Evolutionary conservation across 2,888 invertebrate genomes (phyloP).

Genomic region (Boloria selene): DNA sequence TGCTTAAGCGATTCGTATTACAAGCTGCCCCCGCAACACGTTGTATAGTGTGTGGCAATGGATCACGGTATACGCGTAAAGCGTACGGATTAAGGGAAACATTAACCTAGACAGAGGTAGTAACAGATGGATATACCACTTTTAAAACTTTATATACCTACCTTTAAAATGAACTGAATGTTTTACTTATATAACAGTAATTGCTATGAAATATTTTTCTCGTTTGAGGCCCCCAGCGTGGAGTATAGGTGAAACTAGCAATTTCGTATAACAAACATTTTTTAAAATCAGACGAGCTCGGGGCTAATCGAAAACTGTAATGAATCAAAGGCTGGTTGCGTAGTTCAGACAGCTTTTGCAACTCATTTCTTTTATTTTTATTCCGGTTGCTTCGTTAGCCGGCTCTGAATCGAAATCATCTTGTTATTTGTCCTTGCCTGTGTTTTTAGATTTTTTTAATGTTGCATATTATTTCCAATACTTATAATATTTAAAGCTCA

Average conservation of each 20-base stretch:
- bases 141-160: not conserved
- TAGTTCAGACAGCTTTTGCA: constrained; percentile 64
- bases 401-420: constrained; percentile 62
- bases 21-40: no score
- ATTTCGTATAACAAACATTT: constrained; percentile 40
- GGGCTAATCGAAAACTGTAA: constrained; percentile 78
- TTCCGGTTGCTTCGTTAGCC: constrained; percentile 67
- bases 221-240: constrained; percentile 7
- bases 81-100: no score
- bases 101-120: no score
- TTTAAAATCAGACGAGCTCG: constrained; percentile 39
- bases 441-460: constrained; percentile 17
- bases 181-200: constrained; percentile 8
- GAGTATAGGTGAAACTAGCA: constrained; percentile 29
- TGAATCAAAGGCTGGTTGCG: constrained; percentile 78
- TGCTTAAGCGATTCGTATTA: no score
- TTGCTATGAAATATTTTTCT: constrained; percentile 10
- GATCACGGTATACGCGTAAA: no score
- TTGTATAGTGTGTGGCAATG: no score
- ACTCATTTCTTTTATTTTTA: constrained; percentile 58
- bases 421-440: constrained; percentile 32
- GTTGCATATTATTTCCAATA: no score
- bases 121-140: no score
- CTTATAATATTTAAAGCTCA: constrained; percentile 12
- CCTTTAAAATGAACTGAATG: not conserved